phyloP scores from a whole-genome alignment of 2,888 invertebrate genomes.

The Rapana venosa region DNA sequence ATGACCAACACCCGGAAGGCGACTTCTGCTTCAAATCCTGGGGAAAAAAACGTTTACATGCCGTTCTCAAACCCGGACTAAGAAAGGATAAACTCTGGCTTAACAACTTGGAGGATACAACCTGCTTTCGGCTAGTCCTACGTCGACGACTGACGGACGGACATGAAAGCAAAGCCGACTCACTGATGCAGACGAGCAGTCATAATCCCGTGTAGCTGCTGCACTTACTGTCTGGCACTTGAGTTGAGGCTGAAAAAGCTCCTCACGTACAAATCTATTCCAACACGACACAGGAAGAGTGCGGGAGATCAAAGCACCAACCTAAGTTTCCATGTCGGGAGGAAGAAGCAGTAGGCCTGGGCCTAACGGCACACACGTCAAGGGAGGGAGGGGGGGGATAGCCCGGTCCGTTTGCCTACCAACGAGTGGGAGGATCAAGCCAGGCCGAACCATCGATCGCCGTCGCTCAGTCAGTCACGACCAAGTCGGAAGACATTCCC shows the following conservation, averaged over 20 bases:
- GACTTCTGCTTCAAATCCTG: not conserved
- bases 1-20: not conserved
- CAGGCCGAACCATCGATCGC: not conserved
- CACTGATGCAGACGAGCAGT: slow-evolving; percentile 6
- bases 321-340: not conserved
- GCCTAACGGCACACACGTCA: not conserved
- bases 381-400: not conserved
- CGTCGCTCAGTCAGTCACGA: not conserved
- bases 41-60: not conserved
- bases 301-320: not conserved
- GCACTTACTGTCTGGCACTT: not conserved
- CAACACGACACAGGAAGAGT: not conserved
- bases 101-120: too few species aligned
- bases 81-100: too few species aligned
- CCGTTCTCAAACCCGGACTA: too few species aligned
- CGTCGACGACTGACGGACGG: too few species aligned
- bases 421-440: not conserved
- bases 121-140: too few species aligned
- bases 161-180: not conserved
- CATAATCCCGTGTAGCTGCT: not conserved
- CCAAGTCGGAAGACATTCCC: slow-evolving; percentile 22
- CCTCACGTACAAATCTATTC: not conserved
- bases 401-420: slow-evolving; percentile 9
- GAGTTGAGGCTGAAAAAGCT: not conserved
- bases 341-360: not conserved